Conservation (phyloP, 2,113 vertebrate species). For the Cebus imitator region DNA sequence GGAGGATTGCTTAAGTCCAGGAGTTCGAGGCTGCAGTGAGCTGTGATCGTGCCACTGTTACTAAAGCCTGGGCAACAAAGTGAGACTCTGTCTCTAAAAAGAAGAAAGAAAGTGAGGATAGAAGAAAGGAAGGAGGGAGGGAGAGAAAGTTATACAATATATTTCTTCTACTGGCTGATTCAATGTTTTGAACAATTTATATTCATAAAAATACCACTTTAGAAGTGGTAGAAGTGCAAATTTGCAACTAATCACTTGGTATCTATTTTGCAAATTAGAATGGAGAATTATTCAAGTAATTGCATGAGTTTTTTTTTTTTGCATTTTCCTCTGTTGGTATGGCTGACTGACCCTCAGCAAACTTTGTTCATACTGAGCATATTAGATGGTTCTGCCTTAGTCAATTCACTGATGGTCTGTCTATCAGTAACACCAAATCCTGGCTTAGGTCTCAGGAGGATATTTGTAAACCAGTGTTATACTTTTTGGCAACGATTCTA, state of each 20-base stretch:
- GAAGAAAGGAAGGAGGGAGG: too few species aligned
- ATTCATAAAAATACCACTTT: background rate
- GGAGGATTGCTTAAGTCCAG: too few species aligned
- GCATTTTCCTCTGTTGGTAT: background rate
- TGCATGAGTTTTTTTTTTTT: background rate
- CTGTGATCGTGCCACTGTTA: too few species aligned
- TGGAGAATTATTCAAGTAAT: background rate
- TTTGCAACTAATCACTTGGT: background rate
- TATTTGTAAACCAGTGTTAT: background rate
- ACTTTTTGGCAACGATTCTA: conserved; percentile 53
- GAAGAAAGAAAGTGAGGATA: too few species aligned
- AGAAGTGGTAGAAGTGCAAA: background rate
- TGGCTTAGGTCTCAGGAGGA: conserved; percentile 42
- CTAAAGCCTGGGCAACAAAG: too few species aligned
- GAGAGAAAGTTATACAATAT: too few species aligned
- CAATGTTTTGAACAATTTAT: background rate
- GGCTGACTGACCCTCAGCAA: background rate
- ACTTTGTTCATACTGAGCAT: background rate
- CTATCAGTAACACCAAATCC: background rate
- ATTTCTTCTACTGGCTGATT: background rate
- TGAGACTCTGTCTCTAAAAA: too few species aligned
- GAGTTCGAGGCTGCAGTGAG: too few species aligned
- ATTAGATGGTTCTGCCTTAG: background rate
- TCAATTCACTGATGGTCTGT: conserved; percentile 5
- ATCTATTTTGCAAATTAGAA: background rate